Conservation (phyloP, 2,797 vertebrate species). For the Emys orbicularis region DNA sequence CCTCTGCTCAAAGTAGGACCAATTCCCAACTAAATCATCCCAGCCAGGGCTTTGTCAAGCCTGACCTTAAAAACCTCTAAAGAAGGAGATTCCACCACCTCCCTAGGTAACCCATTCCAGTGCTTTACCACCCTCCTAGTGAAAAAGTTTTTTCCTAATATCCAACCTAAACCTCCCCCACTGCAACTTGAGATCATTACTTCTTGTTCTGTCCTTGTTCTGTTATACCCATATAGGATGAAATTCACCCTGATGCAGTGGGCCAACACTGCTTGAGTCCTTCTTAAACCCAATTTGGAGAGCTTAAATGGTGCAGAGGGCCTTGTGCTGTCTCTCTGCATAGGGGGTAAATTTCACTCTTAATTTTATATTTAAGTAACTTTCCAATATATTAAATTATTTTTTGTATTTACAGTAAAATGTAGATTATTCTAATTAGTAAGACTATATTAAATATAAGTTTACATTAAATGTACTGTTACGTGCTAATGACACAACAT, state of each 20-base stretch:
- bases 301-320: background rate
- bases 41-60: too few relatives aligned
- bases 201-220: too few relatives aligned
- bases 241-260: background rate
- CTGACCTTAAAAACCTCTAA: too few relatives aligned
- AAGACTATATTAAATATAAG: background rate
- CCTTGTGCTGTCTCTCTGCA: background rate
- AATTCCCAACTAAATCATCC: too few relatives aligned
- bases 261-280: background rate
- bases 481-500: background rate
- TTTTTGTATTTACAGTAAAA: conserved; percentile 11
- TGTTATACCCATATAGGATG: background rate
- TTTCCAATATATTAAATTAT: background rate
- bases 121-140: too few relatives aligned
- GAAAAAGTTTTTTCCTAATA: too few relatives aligned
- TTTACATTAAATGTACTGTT: background rate
- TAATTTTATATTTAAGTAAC: background rate
- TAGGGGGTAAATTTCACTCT: background rate
- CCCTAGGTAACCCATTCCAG: too few relatives aligned
- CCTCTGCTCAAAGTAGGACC: too few relatives aligned
- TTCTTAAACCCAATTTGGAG: background rate
- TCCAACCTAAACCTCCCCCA: too few relatives aligned
- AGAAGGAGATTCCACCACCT: too few relatives aligned
- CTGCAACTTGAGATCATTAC: too few relatives aligned
- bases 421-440: background rate